Base-by-base conservation (phyloP, 2,888 invertebrate genomes). In the Caenorhabditis auriculariae region DNA sequence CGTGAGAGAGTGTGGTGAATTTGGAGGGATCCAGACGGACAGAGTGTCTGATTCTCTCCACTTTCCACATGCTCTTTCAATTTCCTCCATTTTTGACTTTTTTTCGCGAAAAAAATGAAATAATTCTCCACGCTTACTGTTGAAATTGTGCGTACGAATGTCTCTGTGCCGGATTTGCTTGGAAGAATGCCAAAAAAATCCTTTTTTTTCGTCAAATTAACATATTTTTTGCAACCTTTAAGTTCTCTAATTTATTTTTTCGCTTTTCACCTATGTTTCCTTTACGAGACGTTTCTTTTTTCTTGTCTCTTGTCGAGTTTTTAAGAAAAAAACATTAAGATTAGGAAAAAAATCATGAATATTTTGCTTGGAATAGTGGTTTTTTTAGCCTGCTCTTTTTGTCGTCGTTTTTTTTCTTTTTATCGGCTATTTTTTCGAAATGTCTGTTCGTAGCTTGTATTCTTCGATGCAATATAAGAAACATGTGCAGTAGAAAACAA, bases 331-430 rank as follows among this genome's bases (percentile, higher is more conserved):
- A 32, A 32, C 9, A 32, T 12, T n/a, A n/a, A 32, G n/a, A 32
- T 12, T 32, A 32, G 35, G 35, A 32, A 32, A 32, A 32, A 32
- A 32, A 32, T 32, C 9, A 42, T 27, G 7, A 15, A 28, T 29
- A 28, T 17, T 41, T 41, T 6, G 43, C 19, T 12, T n/a, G 35
- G 9, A 12, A 12, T 35, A 15, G 9, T 9, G 9, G 15, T 19
- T 7, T 21, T 41, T 53, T 46, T 48, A 35, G 45, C 45, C 37
- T 19, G 19, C 37, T 53, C 46, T 29, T 15, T 26, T 23, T 21
- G 15, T 28, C 28, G 9, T 35, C 24, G 19, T 21, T 21, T 19
- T 17, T 49, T 23, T 12, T 19, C n/a, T n/a, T n/a, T n/a, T n/a
- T n/a, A n/a, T n/a, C 19, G n/a, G n/a, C 44, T n/a, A 4, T 21